Evolutionary conservation across 2,888 invertebrate genomes (phyloP), one percentile per base, ranked within the genome.

Genomic region (Eristalis pertinax): DNA sequence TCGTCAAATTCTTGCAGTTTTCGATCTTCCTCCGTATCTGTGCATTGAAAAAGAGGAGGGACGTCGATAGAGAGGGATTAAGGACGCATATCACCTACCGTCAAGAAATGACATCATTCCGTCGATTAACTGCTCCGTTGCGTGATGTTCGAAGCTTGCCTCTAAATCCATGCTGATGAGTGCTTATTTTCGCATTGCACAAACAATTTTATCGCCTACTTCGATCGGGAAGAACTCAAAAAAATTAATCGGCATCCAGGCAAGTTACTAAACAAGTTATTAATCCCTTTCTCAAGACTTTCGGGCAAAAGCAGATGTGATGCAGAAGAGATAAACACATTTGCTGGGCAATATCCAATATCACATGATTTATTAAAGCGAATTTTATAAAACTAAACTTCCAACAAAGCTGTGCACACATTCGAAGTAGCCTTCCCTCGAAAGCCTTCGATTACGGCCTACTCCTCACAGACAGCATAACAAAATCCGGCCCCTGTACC

Each of bases 401-500:
- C 11, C 13, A 26, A 13, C 24, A 2, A 24, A 56, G 38, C 13
- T 64, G 32, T 35, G 68, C 22, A 26, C 5, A 22, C 32, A 32
- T 32, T 32, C 32, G 7, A 3, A 5, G 7, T 5, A 0, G 4
- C 32, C 4, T 5, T 32, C 32, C 32, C 8, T 32, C 7, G 7
- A 32, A 32, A 32, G 1, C 1, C 32, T 32, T 22, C 10, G 50
- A 50, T 64, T 11, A 1, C 22, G 11, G 15, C 24, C 29, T 81
- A 82, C 63, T 67, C 32, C 8, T 91, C 90, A 81, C 91, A 92
- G 65, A 93, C 89, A 0, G 91, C 92, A 90, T 91, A 92, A 80
- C 93, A 93, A 88, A 93, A 93, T 2, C 93, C 93, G 11, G 93
- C 92, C 15, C 93, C 93, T 70, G 91, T 84, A 32, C 92, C 92